Evolutionary conservation across 2,113 vertebrate species (phyloP).

Genomic region (Halichoeres trimaculatus): DNA sequence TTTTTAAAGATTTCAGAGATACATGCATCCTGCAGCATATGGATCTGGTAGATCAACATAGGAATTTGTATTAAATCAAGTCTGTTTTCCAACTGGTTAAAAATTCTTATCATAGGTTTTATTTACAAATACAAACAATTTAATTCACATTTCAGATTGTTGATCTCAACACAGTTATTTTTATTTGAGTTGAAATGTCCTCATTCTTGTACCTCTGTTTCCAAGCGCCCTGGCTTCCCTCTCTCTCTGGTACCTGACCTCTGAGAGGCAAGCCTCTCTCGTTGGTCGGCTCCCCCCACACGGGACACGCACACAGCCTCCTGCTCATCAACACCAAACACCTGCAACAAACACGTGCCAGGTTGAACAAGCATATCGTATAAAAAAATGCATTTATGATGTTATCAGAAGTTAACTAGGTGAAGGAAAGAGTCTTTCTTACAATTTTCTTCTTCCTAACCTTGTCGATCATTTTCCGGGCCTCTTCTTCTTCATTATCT

Average conservation of each 20-base stretch:
- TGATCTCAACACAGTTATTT: too few relatives aligned
- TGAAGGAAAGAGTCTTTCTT: background rate
- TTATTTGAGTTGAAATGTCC: background rate
- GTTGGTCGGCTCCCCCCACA: slow-evolving; percentile 83
- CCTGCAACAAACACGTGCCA: slow-evolving; percentile 76
- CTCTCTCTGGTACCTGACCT: slow-evolving; percentile 80
- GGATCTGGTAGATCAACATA: too few relatives aligned
- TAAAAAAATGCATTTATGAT: background rate
- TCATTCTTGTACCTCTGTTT: slow-evolving; percentile 68
- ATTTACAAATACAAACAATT: too few relatives aligned
- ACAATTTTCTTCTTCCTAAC: slow-evolving; percentile 73
- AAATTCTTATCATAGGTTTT: too few relatives aligned
- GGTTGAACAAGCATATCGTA: background rate
- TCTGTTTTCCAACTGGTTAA: too few relatives aligned
- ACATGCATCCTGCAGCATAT: too few relatives aligned
- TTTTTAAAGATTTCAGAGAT: too few relatives aligned
- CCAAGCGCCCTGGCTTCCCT: slow-evolving; percentile 77
- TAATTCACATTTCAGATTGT: too few relatives aligned
- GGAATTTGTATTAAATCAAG: too few relatives aligned
- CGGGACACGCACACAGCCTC: slow-evolving; percentile 88
- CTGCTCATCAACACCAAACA: slow-evolving; percentile 93
- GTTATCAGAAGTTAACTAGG: background rate
- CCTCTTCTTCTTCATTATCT: slow-evolving; percentile 91
- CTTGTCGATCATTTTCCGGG: slow-evolving; percentile 95
- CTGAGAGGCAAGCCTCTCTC: slow-evolving; percentile 77